These are phyloP conservation scores for Xanthia togata DNA, from an alignment of 2,888 invertebrate species.

Conservation along the genomic window DNA sequence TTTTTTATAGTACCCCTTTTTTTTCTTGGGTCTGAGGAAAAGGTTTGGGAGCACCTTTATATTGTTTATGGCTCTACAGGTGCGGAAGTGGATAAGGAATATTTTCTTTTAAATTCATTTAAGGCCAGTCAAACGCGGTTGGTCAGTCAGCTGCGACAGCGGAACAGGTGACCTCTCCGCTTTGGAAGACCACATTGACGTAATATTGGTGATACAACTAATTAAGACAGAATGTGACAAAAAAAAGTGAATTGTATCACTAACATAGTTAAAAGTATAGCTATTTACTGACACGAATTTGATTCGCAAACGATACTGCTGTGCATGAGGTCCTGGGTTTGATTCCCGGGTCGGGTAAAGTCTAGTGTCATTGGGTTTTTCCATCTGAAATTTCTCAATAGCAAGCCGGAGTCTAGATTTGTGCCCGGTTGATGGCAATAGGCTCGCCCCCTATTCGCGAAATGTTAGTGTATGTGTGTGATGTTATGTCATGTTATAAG, in stretches of 20 bases:
- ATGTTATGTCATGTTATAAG: background rate
- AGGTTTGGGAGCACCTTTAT: slow-evolving; percentile 28
- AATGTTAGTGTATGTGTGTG: background rate
- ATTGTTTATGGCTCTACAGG: slow-evolving; percentile 29
- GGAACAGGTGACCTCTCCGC: background rate
- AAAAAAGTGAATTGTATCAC: background rate
- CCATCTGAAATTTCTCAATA: too few relatives aligned
- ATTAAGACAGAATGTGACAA: background rate
- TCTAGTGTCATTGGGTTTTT: background rate
- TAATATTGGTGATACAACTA: background rate
- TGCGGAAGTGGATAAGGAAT: background rate
- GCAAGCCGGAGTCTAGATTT: background rate
- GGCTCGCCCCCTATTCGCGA: background rate
- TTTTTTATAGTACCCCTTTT: slow-evolving; percentile 59
- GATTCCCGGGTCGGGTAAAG: background rate
- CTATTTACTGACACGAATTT: background rate
- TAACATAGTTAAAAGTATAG: background rate
- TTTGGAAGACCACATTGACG: too few relatives aligned
- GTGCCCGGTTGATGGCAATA: background rate
- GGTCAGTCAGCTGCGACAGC: background rate
- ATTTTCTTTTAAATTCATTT: background rate
- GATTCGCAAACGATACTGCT: background rate
- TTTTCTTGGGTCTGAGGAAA: slow-evolving; percentile 21
- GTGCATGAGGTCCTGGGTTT: background rate
- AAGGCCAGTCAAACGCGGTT: background rate